Evolutionary conservation across 1,140 invertebrate genomes (phyloP).

Genomic region (Anthonomus grandis): DNA sequence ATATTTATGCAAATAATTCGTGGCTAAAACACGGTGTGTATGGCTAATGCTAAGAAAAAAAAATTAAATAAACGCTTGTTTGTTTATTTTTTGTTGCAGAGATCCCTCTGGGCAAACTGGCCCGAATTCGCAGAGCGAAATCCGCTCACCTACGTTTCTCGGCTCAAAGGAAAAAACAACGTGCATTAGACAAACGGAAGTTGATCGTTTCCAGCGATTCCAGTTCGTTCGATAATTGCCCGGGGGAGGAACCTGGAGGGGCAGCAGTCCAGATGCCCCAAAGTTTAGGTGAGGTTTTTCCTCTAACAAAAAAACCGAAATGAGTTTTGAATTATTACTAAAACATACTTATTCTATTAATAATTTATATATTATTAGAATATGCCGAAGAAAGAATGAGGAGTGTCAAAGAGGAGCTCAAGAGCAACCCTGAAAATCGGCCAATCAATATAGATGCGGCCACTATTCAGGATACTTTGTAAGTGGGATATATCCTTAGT

Average conservation of each 20-base stretch:
- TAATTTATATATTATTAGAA: slow-evolving; percentile 22
- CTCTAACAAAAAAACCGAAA: not conserved
- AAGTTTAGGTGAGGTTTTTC: slow-evolving; percentile 11
- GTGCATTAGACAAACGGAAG: slow-evolving; percentile 41
- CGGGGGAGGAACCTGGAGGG: not conserved
- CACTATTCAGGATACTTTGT: slow-evolving; percentile 14
- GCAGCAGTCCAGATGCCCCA: not conserved
- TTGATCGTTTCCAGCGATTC: slow-evolving; percentile 37
- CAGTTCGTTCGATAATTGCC: slow-evolving; percentile 35
- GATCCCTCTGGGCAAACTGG: slow-evolving; percentile 57
- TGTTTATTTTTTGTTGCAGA: slow-evolving; percentile 37
- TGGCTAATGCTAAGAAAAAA: too few relatives aligned
- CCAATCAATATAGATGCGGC: slow-evolving; percentile 42
- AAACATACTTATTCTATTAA: too few relatives aligned
- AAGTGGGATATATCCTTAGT: slow-evolving; percentile 7
- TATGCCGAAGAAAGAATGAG: slow-evolving; percentile 39
- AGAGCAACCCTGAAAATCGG: slow-evolving; percentile 19
- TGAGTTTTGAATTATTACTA: not conserved
- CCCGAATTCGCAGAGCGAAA: slow-evolving; percentile 57
- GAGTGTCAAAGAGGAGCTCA: slow-evolving; percentile 37
- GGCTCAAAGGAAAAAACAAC: slow-evolving; percentile 45
- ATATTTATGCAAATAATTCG: too few relatives aligned
- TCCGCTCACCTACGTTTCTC: slow-evolving; percentile 52
- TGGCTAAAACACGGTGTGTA: too few relatives aligned
- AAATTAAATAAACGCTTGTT: too few relatives aligned